Conservation (phyloP, 2,888 invertebrate genomes). For the Ashinkailepas kermadecensis region DNA sequence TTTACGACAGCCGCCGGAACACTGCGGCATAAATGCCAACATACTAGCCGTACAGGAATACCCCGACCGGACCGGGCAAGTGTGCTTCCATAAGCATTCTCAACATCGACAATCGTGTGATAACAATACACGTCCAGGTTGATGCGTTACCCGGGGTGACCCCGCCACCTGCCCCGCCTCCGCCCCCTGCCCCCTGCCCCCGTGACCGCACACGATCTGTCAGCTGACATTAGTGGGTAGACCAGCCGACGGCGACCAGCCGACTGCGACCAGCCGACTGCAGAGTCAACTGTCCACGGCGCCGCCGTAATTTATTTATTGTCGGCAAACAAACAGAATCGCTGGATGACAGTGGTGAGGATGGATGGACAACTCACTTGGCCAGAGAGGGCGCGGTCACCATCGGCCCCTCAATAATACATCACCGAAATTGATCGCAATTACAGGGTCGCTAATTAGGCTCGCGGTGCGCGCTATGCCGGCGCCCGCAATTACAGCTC, state of each 20-base stretch:
- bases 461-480: neutral
- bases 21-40: too few species aligned
- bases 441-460: neutral
- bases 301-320: neutral
- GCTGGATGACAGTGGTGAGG: neutral
- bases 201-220: too few species aligned
- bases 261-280: neutral
- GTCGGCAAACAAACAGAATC: conserved; percentile 11
- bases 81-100: too few species aligned
- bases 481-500: neutral
- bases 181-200: too few species aligned
- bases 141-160: too few species aligned
- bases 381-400: neutral
- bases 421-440: conserved; percentile 1
- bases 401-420: neutral
- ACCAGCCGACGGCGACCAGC: neutral
- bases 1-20: too few species aligned
- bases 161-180: too few species aligned
- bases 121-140: too few species aligned
- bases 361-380: neutral
- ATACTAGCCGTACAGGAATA: too few species aligned
- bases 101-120: too few species aligned
- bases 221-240: neutral
- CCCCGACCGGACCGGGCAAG: too few species aligned
- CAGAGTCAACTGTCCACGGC: neutral